Percentiles rank a stretch among this genome's conserved stretches.
These are phyloP conservation scores for Diadophis punctatus DNA, from an alignment of 2,113 vertebrate genomes.

Conservation along the genomic window DNA sequence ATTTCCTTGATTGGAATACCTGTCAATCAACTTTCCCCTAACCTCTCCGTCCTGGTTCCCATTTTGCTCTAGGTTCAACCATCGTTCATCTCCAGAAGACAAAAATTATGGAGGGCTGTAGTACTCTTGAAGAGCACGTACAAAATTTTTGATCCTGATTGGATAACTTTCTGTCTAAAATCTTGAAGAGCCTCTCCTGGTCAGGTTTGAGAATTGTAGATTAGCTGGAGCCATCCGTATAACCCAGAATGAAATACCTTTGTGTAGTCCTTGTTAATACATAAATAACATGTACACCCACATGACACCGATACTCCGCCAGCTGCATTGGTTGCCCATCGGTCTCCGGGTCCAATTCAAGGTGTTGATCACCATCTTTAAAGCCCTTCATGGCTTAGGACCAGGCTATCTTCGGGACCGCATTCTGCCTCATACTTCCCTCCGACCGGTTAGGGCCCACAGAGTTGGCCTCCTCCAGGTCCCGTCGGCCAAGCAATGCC, in stretches of 20 bases:
- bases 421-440: no score
- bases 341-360: no score
- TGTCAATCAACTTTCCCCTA: background rate
- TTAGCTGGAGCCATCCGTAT: background rate
- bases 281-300: no score
- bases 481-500: no score
- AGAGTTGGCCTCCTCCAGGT: no score
- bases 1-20: background rate
- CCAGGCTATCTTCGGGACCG: no score
- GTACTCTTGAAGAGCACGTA: background rate
- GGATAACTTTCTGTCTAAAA: background rate
- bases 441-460: no score
- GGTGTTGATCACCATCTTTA: no score
- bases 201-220: background rate
- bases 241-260: background rate
- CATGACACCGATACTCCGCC: no score
- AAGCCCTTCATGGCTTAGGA: no score
- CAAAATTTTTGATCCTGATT: background rate
- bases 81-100: slow-evolving; percentile 37
- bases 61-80: background rate
- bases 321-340: no score
- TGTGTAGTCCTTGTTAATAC: background rate
- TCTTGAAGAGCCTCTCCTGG: background rate
- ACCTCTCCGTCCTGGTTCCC: background rate
- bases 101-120: background rate